Percentiles rank a stretch among this genome's conserved stretches.
Conservation (phyloP, 2,113 vertebrate genomes). For the Anarhynchus alexandrinus region DNA sequence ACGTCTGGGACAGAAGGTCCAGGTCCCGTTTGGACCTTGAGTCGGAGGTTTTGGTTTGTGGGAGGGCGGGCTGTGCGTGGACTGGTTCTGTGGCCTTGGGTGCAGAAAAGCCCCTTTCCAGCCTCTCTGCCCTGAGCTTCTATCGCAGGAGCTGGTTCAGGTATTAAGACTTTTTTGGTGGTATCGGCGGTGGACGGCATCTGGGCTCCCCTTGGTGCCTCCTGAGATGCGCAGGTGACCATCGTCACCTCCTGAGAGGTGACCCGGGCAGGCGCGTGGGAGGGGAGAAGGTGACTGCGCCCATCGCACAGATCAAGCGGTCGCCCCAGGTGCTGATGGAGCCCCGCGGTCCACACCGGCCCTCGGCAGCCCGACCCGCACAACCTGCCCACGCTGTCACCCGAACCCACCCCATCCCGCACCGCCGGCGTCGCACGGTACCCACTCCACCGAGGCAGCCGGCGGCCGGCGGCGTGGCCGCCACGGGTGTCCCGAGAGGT, state of each 20-base stretch:
- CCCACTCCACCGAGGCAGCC: neutral
- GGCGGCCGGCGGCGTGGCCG: neutral
- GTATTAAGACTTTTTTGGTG: fast-evolving
- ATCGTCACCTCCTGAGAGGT: too few species aligned
- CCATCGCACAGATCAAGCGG: fast-evolving
- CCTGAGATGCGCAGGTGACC: neutral
- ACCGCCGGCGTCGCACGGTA: neutral
- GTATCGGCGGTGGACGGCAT: fast-evolving
- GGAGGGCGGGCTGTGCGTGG: neutral
- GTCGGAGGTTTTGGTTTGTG: neutral
- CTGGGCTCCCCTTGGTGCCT: neutral
- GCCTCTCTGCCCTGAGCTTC: neutral
- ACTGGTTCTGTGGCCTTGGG: neutral
- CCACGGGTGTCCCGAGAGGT: neutral
- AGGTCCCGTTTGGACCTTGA: neutral
- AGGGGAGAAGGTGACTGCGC: neutral
- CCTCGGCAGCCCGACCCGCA: fast-evolving
- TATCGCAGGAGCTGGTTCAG: fast-evolving
- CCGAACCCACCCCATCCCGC: fast-evolving
- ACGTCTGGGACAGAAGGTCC: neutral
- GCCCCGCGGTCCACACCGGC: fast-evolving
- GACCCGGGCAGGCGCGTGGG: fast-evolving
- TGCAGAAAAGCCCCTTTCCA: neutral
- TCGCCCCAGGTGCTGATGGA: fast-evolving
- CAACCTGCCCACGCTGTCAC: fast-evolving